A percentile compares a stretch with the other conserved stretches of the same genome.
Evolutionary conservation across 2,113 vertebrate genomes (phyloP).

Genomic region (Loxodonta africana): DNA sequence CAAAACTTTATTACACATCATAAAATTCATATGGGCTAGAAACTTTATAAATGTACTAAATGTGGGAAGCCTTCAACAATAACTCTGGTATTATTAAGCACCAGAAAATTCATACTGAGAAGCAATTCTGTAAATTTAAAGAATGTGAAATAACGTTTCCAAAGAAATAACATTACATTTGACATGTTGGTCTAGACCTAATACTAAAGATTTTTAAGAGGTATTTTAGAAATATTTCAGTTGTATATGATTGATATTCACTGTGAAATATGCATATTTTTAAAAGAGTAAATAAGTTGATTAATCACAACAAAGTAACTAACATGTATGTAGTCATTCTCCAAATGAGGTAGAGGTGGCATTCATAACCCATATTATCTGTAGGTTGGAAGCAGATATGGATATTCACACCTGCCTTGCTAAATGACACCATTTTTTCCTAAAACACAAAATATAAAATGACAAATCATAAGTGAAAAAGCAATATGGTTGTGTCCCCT

Average conservation of each 20-base stretch:
- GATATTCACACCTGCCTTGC: not conserved
- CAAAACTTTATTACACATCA: not conserved
- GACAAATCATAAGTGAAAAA: not conserved
- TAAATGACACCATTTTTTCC: not conserved
- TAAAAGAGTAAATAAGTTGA: not conserved
- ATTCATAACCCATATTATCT: not conserved
- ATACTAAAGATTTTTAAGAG: not conserved
- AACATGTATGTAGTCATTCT: not conserved
- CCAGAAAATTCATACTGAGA: not conserved
- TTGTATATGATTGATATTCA: not conserved
- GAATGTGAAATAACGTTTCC: not conserved
- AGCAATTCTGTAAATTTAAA: not conserved
- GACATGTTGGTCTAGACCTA: not conserved
- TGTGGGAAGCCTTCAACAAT: not conserved
- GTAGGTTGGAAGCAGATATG: not conserved
- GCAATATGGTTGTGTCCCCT: not conserved
- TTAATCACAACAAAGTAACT: not conserved
- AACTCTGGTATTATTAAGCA: not conserved
- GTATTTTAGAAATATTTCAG: not conserved
- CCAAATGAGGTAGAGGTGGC: not conserved
- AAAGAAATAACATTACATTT: not conserved
- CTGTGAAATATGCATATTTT: not conserved
- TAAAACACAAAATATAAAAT: conserved; percentile 33
- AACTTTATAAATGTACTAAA: not conserved
- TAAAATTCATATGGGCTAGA: not conserved